Base-by-base conservation (phyloP, 2,797 vertebrate genomes). In the Bothrops alternatus region DNA sequence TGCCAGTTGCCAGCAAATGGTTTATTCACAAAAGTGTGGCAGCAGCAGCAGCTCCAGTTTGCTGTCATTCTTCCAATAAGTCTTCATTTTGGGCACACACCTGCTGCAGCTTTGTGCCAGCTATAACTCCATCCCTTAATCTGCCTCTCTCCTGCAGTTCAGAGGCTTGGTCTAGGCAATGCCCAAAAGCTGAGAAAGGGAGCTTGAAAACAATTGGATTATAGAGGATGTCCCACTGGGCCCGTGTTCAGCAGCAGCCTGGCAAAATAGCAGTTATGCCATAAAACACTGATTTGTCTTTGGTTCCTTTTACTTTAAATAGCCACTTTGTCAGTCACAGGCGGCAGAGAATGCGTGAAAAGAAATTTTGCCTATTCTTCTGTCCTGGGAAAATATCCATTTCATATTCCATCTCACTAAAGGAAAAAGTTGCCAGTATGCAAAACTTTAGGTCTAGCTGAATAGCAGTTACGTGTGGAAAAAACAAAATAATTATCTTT, bases 91-190 rank as follows among this genome's bases (percentile, higher is more conserved):
- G 3, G 65, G 69, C 85, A 0, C 0, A 25, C 65, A 42, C 7
- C 23, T 47, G 69, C 58, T 85, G 82, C 11, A 61, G 58, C 47
- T 1, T 26, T 23, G 53, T 91, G 53, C 18, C 20, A 3, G 69
- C 12, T 18, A 73, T 20, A 63, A 10, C 25, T 47, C 4, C 14
- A 10, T 63, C 18, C 65, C 63, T n/a, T 26, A 14, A 23, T 55
- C 14, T n/a, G 0, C 0, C 42, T 4, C 26, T 37, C 25, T 87
- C 13, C 13, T 0, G 6, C 18, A 28, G 32, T 28, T 28, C 26
- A 26, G 50, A 42, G 13, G 42, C 69, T 86, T 47, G 32, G 56
- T 23, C 58, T 3, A 23, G 23, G n/a, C 11, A 32, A 8, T 1
- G 0, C 3, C 56, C 4, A 0, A 0, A 28, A 0, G 13, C 0